Conservation (phyloP, 2,113 vertebrate species). For the Steatornis caripensis region DNA sequence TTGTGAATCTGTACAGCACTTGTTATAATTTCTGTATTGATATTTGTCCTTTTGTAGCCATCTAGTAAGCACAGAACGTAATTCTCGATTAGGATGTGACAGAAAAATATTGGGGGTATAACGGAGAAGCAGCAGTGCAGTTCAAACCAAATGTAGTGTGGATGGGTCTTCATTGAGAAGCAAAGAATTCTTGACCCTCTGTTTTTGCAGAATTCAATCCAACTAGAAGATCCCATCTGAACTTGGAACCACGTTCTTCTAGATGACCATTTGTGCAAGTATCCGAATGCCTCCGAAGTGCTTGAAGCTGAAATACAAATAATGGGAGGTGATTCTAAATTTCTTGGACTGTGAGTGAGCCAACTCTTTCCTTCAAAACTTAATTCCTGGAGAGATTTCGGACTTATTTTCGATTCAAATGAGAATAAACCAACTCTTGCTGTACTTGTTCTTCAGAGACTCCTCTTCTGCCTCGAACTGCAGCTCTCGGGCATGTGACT, state of each 20-base stretch:
- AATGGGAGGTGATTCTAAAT: conserved; percentile 3
- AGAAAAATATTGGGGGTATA: not conserved
- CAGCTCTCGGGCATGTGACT: not conserved
- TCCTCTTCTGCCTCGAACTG: conserved; percentile 17
- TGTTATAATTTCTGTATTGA: not conserved
- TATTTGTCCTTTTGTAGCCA: not conserved
- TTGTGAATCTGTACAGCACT: not conserved
- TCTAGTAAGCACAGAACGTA: not conserved
- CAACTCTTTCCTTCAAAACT: not conserved
- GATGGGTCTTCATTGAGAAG: not conserved
- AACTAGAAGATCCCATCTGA: not conserved
- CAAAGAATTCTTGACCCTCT: not conserved
- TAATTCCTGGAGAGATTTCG: conserved; percentile 12
- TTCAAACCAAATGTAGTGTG: not conserved
- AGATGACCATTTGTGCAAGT: not conserved
- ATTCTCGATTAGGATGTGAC: not conserved
- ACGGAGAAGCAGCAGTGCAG: not conserved
- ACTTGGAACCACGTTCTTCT: conserved; percentile 1
- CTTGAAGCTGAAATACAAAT: conserved; percentile 4
- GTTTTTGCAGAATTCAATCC: conserved; percentile 9
- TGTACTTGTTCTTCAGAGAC: not conserved
- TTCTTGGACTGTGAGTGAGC: not conserved
- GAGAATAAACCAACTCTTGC: not conserved
- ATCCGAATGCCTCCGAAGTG: not conserved
- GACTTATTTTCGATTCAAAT: conserved; percentile 11